Evolutionary conservation across 1,140 invertebrate species (phyloP).

Genomic region (Drosophila aff.): DNA sequence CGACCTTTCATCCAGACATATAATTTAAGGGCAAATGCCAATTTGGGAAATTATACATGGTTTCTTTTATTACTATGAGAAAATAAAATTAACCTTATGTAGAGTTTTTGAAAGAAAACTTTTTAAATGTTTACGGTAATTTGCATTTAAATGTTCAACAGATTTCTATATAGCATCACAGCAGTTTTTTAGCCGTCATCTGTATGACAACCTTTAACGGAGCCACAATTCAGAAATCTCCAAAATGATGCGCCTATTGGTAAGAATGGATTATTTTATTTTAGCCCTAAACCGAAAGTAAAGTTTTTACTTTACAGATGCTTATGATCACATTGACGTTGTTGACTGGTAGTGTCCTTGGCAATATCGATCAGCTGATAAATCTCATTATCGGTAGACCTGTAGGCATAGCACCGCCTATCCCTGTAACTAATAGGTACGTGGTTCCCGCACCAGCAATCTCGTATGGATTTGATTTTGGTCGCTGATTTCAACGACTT

Average conservation of each 20-base stretch:
- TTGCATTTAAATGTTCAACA: conserved; percentile 29
- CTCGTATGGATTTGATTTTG: background rate
- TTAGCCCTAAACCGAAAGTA: background rate
- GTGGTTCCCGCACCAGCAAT: background rate
- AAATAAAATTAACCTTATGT: background rate
- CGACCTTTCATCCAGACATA: background rate
- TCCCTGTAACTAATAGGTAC: background rate
- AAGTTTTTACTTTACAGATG: conserved; percentile 15
- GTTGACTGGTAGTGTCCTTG: conserved; percentile 19
- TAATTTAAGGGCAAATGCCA: background rate
- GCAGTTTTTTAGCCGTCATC: background rate
- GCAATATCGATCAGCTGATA: conserved; percentile 9
- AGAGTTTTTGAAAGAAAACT: background rate
- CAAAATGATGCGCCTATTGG: conserved; percentile 41
- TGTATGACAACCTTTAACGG: background rate
- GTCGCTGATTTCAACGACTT: background rate
- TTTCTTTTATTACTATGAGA: background rate
- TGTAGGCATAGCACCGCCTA: too few species aligned
- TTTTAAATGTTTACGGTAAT: conserved; percentile 10
- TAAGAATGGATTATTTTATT: conserved; percentile 6
- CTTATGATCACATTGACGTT: conserved; percentile 25
- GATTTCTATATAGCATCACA: conserved; percentile 21
- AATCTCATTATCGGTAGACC: background rate
- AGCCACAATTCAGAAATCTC: background rate
- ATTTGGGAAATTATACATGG: background rate